Conservation (phyloP, 1,140 invertebrate genomes). For the Pogonomyrmex barbatus region DNA sequence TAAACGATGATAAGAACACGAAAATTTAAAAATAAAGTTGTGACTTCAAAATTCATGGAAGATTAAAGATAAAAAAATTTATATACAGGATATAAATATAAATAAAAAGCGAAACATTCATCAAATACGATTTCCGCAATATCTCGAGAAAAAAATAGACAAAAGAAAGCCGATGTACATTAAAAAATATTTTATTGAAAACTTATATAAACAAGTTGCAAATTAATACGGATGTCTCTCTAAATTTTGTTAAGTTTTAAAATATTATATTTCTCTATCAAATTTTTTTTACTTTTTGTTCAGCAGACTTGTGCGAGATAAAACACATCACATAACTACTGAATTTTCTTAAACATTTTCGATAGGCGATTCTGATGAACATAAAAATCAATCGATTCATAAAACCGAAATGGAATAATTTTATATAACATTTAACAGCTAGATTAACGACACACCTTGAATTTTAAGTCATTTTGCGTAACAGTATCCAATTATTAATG, state of each 20-base stretch:
- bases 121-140: not conserved
- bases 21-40: too few relatives aligned
- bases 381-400: not conserved
- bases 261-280: not conserved
- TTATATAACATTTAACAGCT: too few relatives aligned
- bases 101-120: not conserved
- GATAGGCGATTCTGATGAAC: not conserved
- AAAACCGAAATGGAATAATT: not conserved
- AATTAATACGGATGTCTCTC: not conserved
- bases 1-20: too few relatives aligned
- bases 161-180: not conserved
- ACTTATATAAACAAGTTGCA: not conserved
- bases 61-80: too few relatives aligned
- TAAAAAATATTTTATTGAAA: not conserved
- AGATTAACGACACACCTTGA: not conserved
- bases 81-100: not conserved
- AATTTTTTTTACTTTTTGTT: not conserved
- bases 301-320: not conserved
- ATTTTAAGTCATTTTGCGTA: not conserved
- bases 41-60: too few relatives aligned
- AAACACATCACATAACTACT: not conserved
- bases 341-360: not conserved
- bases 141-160: constrained; percentile 7
- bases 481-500: not conserved
- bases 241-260: not conserved